Base-by-base conservation (phyloP, 2,888 invertebrate species). In the Melanchra persicariae region DNA sequence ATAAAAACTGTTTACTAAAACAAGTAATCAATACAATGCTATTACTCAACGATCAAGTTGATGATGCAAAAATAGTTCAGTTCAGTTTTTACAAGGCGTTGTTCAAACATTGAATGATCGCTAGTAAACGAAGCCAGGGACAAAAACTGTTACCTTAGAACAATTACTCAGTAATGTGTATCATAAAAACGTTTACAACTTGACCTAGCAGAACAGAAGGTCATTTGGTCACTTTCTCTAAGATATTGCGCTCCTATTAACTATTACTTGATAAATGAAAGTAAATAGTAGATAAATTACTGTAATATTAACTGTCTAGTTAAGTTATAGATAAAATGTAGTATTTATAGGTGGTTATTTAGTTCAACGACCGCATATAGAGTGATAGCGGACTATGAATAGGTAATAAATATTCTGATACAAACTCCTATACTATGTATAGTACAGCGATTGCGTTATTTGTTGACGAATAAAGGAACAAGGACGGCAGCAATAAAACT, bases 191-290 rank as follows among this genome's bases (percentile, higher is more conserved):
- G 55, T 80, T 83, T 62, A 78, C 69, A 68, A 76, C 64, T 70
- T 82, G 78, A 82, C 85, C 77, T 79, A 74, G 52, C 71, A n/a
- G 49, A 15, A 47, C 8, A 57, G 78, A 82, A 86, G 85, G 86
- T 73, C 77, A 68, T 54, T 37, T 55, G 30, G 60, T 45, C 58
- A 82, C 85, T 82, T 86, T 86, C 85, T 66, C 79, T 72, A 55
- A 52, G 51, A 63, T 66, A 70, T 77, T 73, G 62, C 74, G 45
- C 9, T 49, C 40, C 4, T 77, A 43, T 19, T 59, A 40, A 65
- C 34, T 59, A 51, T 64, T 60, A 78, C 24, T 45, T n/a, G 54
- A 55, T 58, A n/a, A n/a, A 47, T n/a, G 24, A 79, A 79, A 73
- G 74, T 58, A 66, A 57, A 45, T 37, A 26, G 61, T 37, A 49